phyloP scores from a whole-genome alignment of 2,888 invertebrate species.

The Erynnis tages region DNA sequence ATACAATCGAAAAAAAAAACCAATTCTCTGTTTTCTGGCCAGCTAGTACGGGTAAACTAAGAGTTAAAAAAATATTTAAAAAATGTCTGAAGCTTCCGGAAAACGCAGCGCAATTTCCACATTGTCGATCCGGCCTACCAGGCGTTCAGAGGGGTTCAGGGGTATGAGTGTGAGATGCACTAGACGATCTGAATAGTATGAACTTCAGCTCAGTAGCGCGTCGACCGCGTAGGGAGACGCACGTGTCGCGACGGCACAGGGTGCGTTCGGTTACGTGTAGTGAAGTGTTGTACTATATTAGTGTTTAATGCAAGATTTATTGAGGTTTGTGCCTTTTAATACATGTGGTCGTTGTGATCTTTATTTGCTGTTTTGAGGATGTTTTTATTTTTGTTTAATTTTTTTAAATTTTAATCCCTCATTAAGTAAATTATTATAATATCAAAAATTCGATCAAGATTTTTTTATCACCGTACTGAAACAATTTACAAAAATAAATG shows the following conservation, averaged over 20 bases:
- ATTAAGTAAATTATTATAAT: neutral
- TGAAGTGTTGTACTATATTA: conserved; percentile 36
- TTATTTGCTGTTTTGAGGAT: neutral
- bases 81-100: conserved; percentile 29
- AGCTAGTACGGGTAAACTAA: neutral
- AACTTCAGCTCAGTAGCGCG: conserved; percentile 66
- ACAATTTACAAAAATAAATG: no score
- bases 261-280: conserved; percentile 38
- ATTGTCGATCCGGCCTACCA: conserved; percentile 48
- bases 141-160: conserved; percentile 47
- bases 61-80: conserved; percentile 21
- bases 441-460: no score
- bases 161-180: conserved; percentile 56
- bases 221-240: conserved; percentile 53
- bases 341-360: neutral
- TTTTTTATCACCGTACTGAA: no score
- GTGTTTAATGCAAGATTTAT: conserved; percentile 35
- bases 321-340: conserved; percentile 36
- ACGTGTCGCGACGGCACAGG: conserved; percentile 42
- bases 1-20: no score
- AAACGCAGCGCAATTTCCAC: conserved; percentile 36
- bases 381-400: neutral
- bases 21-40: neutral
- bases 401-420: neutral
- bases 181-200: conserved; percentile 41